Evolutionary conservation across 2,888 invertebrate genomes (phyloP).

Genomic region (Papilio protenor): DNA sequence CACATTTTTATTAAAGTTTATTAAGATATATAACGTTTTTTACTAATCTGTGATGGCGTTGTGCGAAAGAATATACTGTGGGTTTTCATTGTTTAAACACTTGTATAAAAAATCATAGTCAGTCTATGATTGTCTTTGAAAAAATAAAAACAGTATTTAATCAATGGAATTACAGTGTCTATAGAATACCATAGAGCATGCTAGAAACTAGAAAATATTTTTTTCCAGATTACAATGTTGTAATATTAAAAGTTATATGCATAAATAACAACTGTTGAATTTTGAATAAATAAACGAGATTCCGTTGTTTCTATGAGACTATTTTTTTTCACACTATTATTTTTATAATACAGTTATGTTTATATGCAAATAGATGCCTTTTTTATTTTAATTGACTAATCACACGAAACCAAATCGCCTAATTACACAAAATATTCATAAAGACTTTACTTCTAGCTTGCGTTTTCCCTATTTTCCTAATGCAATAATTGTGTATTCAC

Average conservation of each 20-base stretch:
- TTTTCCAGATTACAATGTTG: too few relatives aligned
- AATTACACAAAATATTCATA: too few relatives aligned
- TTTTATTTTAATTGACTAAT: too few relatives aligned
- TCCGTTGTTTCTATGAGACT: not conserved
- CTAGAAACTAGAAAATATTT: not conserved
- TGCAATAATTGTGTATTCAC: too few relatives aligned
- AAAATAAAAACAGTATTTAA: constrained; percentile 1
- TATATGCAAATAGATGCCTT: not conserved
- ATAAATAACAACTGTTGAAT: not conserved
- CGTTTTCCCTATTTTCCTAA: too few relatives aligned
- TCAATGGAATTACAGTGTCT: not conserved
- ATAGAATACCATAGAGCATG: not conserved
- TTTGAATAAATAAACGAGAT: not conserved
- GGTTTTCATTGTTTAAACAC: not conserved
- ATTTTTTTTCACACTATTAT: not conserved
- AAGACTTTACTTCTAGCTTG: too few relatives aligned
- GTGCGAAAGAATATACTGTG: not conserved
- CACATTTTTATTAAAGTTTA: constrained; percentile 22
- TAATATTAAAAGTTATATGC: not conserved
- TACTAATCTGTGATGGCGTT: constrained; percentile 15
- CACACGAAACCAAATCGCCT: too few relatives aligned
- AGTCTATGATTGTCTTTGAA: not conserved
- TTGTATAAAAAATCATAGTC: not conserved
- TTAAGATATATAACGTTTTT: constrained; percentile 4
- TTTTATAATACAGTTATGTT: not conserved